Conservation (phyloP, 2,888 invertebrate genomes). For the Gibbula magus region DNA sequence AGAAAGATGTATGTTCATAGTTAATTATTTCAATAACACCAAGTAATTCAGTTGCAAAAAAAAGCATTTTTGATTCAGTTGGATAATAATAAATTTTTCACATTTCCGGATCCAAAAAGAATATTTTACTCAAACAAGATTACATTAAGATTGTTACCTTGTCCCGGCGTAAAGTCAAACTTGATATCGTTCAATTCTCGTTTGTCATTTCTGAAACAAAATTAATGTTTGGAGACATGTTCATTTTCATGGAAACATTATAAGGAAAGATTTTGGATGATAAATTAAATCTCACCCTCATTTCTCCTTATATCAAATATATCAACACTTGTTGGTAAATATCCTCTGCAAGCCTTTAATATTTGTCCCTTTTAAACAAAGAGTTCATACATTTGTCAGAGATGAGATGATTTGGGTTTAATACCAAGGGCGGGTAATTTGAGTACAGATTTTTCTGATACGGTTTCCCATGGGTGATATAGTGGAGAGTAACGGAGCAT, state of each 20-base stretch:
- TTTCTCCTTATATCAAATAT: too few relatives aligned
- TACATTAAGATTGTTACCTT: slow-evolving; percentile 74
- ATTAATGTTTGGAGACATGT: background rate
- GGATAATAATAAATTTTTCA: background rate
- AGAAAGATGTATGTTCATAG: background rate
- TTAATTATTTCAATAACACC: background rate
- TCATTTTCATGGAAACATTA: background rate
- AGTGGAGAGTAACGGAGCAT: too few relatives aligned
- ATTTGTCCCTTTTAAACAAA: too few relatives aligned
- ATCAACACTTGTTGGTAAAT: too few relatives aligned
- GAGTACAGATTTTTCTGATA: too few relatives aligned
- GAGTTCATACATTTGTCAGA: too few relatives aligned
- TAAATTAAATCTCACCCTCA: too few relatives aligned
- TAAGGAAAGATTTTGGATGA: too few relatives aligned
- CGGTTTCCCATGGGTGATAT: too few relatives aligned
- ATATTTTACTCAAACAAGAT: background rate
- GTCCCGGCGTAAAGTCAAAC: slow-evolving; percentile 94
- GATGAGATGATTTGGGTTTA: too few relatives aligned
- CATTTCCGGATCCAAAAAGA: background rate
- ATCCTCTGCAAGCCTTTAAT: too few relatives aligned
- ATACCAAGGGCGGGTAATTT: too few relatives aligned
- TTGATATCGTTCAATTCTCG: slow-evolving; percentile 97
- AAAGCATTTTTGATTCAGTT: background rate
- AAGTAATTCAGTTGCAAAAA: background rate
- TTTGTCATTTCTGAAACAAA: slow-evolving; percentile 84